Percentiles rank a stretch among this genome's conserved stretches.
phyloP scores from a whole-genome alignment of 37 sponge, comb jelly and placozoan genomes.

The Eunapius fragilis region DNA sequence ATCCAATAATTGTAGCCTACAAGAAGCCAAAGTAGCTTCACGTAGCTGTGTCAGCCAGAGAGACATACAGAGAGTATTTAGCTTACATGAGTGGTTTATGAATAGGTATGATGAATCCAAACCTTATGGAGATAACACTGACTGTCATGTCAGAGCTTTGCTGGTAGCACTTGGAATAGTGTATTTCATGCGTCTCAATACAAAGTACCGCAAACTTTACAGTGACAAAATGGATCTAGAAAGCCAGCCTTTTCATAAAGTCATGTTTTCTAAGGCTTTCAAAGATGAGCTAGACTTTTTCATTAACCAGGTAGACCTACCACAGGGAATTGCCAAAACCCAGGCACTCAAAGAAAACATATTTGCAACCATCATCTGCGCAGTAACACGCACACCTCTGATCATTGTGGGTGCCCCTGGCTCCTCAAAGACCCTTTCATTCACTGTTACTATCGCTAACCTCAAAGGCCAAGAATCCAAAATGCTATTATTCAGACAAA shows the following conservation, averaged over 20 bases:
- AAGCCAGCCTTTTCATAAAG: slow-evolving; percentile 21
- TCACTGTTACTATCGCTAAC: slow-evolving; percentile 49
- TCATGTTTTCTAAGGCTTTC: slow-evolving; percentile 5
- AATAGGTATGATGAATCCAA: too few species aligned
- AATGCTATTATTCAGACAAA: slow-evolving; percentile 14
- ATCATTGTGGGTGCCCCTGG: slow-evolving; percentile 85
- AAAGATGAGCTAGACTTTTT: slow-evolving; percentile 33
- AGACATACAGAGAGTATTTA: too few species aligned
- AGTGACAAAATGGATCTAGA: slow-evolving; percentile 19
- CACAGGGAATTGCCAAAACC: slow-evolving; percentile 69
- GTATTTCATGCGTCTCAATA: slow-evolving; percentile 87
- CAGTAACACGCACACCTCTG: slow-evolving; percentile 49
- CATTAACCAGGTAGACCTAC: slow-evolving; percentile 31
- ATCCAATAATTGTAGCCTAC: background rate
- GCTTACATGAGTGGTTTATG: too few species aligned
- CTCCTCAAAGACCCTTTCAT: slow-evolving; percentile 78
- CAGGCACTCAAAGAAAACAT: slow-evolving; percentile 78
- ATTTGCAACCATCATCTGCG: slow-evolving; percentile 64
- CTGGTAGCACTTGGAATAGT: slow-evolving; percentile 84
- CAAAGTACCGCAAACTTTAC: slow-evolving; percentile 46
- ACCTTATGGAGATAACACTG: background rate
- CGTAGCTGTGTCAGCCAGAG: too few species aligned
- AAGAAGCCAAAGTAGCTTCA: slow-evolving; percentile 24
- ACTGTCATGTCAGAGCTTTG: slow-evolving; percentile 59
- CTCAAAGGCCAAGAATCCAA: slow-evolving; percentile 29